Evolutionary conservation across 64 coral and sea anemone species (phyloP).

Genomic region (Dendrophyllia cribrosa): DNA sequence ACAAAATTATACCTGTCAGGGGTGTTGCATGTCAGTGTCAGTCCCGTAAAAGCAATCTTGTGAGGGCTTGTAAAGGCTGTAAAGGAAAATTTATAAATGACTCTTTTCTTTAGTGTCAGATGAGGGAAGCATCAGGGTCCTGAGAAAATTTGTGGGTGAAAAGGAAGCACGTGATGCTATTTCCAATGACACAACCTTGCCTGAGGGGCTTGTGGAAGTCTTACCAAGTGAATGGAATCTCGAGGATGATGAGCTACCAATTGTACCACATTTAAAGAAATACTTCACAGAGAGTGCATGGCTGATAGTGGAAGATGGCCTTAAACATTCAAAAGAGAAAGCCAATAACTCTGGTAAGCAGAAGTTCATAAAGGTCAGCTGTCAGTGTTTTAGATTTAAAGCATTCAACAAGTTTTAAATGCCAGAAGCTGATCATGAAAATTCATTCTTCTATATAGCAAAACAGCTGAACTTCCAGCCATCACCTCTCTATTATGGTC

Average conservation of each 20-base stretch:
- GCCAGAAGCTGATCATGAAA: neutral
- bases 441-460: neutral
- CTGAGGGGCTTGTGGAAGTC: neutral
- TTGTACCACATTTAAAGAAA: neutral
- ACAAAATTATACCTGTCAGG: too few species aligned
- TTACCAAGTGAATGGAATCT: neutral
- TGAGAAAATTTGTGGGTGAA: neutral
- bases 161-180: neutral
- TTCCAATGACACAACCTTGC: neutral
- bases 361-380: neutral
- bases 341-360: neutral
- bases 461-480: neutral
- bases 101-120: neutral
- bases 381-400: neutral
- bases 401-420: neutral
- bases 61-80: too few species aligned
- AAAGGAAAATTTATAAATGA: too few species aligned
- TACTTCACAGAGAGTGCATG: slow-evolving; percentile 21
- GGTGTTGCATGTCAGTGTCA: too few species aligned
- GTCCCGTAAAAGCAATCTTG: too few species aligned
- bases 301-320: slow-evolving; percentile 16
- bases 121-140: neutral
- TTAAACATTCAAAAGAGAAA: neutral
- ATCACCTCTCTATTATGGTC: neutral
- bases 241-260: neutral